Base-by-base conservation (phyloP, 2,113 vertebrate genomes). In the Saimiri boliviensis region DNA sequence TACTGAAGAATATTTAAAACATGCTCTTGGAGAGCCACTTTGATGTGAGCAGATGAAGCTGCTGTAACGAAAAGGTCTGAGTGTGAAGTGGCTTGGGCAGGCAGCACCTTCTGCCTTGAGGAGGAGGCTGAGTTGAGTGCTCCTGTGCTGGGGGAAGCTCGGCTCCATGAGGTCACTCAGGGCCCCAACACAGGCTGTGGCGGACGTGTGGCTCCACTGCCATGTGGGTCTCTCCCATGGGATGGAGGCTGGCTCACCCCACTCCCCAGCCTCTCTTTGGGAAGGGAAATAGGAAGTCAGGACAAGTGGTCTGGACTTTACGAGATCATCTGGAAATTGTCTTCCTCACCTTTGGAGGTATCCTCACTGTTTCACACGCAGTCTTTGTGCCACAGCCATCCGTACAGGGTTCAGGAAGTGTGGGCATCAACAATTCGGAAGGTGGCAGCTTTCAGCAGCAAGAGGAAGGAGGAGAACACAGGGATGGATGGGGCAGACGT, bases 321-420 rank as follows among this genome's bases (percentile, higher is more conserved):
- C 37, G n/a, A 8, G 54, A 1, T 10, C 1, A 25, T n/a, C 42
- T 6, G 1, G 37, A 12, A 52, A 1, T 52, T 8, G 6, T 32
- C 13, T 23, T 74, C 0, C 30, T 81, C 7, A 0, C 32, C 32
- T 68, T 68, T 68, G 66, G 6, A 30, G 27, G 27, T 63, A 63
- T 63, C 30, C 60, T 6, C 17, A 10, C 23, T 68, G n/a, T 0
- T 56, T 9, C 32, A 17, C 17, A 0, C 0, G 1, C 9, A 47
- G 80, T 45, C 54, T 85, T 8, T n/a, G 8, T 52, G 12, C 25
- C 8, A 23, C 2, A 1, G 32, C 32, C 45, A 47, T 16, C 2
- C 10, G 23, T 32, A 13, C 23, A 7, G 30, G 47, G 17, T 21
- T 23, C 7, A 0, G 20, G 42, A 49, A n/a, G 4, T 1, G 17